Evolutionary conservation across 2,113 vertebrate genomes (phyloP), one percentile per base, ranked within the genome.

Genomic region (Mohoua ochrocephala): DNA sequence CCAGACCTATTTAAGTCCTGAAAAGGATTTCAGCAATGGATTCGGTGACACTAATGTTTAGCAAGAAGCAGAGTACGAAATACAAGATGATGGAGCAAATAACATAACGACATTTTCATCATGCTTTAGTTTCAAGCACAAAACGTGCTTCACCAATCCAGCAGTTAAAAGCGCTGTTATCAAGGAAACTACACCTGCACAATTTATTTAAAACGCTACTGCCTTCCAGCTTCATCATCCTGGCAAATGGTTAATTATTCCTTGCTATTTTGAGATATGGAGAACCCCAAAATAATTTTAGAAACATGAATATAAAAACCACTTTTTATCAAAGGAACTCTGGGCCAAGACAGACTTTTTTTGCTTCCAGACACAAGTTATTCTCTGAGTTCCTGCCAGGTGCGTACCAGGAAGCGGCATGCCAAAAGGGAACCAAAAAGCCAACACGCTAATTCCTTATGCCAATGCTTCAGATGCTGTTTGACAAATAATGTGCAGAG

Each of bases 401-500:
- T 60, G 31, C 41, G 21, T 8, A 53, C 9, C 53, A 79, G 6
- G 11, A 44, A 76, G 45, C 4, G 6, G 2, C 39, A 52, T 6
- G 19, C n/a, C 37, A 26, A 89, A 84, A 77, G 6, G 35, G 60
- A 56, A 95, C 60, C 9, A 2, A 93, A 95, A 70, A 44, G 6
- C 8, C 24, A 82, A 41, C 8, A 21, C 18, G 5, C 8, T 50
- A 23, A 56, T 88, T 85, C 50, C 21, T 69, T 73, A 27, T n/a
- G n/a, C 57, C 54, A 39, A 11, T 59, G 61, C 49, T 93, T 95
- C 60, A 91, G 73, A 61, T 88, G 20, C 27, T 24, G 10, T 75
- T 95, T 89, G 87, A 92, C 76, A 97, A 93, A 96, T 35, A 60
- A 69, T 64, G 30, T 70, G 89, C 80, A 86, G 83, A 93, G 84